These are phyloP conservation scores for Gnathonemus echidnorhynchus DNA, from an alignment of 2,113 vertebrate genomes.

Conservation along the genomic window DNA sequence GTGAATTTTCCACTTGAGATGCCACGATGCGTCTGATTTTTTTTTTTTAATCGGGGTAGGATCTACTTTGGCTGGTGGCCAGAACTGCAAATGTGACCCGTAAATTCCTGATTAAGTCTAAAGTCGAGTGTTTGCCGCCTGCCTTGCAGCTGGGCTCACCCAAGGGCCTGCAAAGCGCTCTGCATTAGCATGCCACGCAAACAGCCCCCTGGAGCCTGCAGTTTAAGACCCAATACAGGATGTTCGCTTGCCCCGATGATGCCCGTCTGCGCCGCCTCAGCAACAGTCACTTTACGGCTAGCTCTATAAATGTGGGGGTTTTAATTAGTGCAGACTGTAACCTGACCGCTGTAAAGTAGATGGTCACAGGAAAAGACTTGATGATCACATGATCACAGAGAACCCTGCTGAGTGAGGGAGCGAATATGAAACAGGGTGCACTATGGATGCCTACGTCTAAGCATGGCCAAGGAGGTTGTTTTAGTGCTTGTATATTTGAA, in stretches of 20 bases:
- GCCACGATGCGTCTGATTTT: conserved; percentile 78
- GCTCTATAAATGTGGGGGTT: conserved; percentile 54
- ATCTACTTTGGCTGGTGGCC: conserved; percentile 72
- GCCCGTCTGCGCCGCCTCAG: conserved; percentile 27
- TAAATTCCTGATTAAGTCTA: conserved; percentile 60
- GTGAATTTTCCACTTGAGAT: conserved; percentile 79
- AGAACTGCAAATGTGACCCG: conserved; percentile 55
- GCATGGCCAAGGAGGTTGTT: conserved; percentile 38
- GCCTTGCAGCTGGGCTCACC: conserved; percentile 24
- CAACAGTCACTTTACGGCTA: conserved; percentile 47
- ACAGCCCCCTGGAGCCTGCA: conserved; percentile 30
- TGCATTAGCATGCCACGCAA: conserved; percentile 38
- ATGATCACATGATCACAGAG: conserved; percentile 29
- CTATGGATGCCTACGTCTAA: conserved; percentile 50
- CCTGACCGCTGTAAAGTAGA: conserved; percentile 44
- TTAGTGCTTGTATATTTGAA: conserved; percentile 34
- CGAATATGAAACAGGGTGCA: conserved; percentile 44
- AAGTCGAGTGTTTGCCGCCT: conserved; percentile 53
- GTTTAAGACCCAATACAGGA: conserved; percentile 35
- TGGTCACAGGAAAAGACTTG: conserved; percentile 51
- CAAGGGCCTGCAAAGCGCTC: conserved; percentile 37
- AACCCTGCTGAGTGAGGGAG: conserved; percentile 10
- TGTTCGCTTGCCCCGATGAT: conserved; percentile 34
- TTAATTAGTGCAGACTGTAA: conserved; percentile 53
- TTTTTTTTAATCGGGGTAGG: conserved; percentile 53